phyloP scores from a whole-genome alignment of 2,888 invertebrate genomes.

The Heterodera filipjevi region DNA sequence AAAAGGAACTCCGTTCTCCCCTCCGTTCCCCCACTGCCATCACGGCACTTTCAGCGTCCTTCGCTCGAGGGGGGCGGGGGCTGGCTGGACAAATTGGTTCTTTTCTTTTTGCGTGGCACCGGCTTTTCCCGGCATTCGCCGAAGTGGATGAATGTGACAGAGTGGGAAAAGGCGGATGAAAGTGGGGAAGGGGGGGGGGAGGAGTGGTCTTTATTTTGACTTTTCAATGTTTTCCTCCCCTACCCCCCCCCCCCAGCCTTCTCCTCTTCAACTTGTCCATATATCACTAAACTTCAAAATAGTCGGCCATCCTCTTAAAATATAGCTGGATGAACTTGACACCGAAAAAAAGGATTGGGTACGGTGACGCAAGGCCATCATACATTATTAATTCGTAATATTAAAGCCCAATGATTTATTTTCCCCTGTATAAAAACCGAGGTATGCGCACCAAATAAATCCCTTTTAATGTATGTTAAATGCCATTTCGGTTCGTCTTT shows the following conservation, averaged over 20 bases:
- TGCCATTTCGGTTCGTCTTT: too few relatives aligned
- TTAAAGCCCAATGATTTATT: too few relatives aligned
- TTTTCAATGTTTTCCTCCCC: neutral
- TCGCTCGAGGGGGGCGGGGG: neutral
- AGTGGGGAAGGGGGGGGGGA: neutral
- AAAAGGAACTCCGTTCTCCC: neutral
- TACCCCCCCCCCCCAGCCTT: neutral
- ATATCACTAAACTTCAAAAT: neutral
- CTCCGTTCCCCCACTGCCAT: neutral
- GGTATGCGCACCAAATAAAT: too few relatives aligned
- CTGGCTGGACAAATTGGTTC: conserved; percentile 8
- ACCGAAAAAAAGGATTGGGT: too few relatives aligned
- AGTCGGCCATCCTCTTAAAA: neutral
- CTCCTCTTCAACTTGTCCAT: too few relatives aligned
- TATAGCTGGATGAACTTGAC: neutral
- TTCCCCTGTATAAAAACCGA: too few relatives aligned
- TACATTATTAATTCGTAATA: too few relatives aligned
- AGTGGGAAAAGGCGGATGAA: neutral
- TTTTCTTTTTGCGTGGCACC: neutral
- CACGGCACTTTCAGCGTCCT: neutral
- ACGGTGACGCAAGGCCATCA: too few relatives aligned
- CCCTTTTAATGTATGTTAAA: too few relatives aligned
- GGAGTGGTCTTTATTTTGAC: neutral
- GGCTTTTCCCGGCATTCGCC: conserved; percentile 8
- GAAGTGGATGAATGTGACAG: conserved; percentile 2